A percentile compares a stretch with the other conserved stretches of the same genome.
Conservation (phyloP, 2,888 invertebrate species). For the Caenorhabditis macrosperma region DNA sequence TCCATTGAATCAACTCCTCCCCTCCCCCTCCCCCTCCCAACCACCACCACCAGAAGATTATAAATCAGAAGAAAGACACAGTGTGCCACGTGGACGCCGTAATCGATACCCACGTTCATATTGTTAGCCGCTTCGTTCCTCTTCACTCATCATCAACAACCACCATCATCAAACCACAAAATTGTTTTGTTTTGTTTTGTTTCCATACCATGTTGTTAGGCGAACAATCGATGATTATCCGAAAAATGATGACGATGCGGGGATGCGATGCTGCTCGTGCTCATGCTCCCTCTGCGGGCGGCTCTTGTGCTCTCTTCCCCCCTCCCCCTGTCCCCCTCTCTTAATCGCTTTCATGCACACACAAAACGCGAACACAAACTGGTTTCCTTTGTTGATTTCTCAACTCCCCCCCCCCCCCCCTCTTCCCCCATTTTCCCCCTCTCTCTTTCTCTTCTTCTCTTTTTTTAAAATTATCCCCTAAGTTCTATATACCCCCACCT, state of each 20-base stretch:
- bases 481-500: too few relatives aligned
- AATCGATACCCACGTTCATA: slow-evolving; percentile 58
- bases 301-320: neutral
- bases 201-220: slow-evolving; percentile 45
- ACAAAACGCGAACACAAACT: slow-evolving; percentile 36
- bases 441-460: slow-evolving; percentile 1
- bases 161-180: neutral
- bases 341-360: slow-evolving; percentile 35
- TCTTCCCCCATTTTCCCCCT: slow-evolving; percentile 4
- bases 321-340: neutral
- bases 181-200: slow-evolving; percentile 7
- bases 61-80: slow-evolving; percentile 21
- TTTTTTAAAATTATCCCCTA: too few relatives aligned
- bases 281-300: neutral
- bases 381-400: slow-evolving; percentile 31
- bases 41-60: slow-evolving; percentile 3
- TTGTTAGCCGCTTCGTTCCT: slow-evolving; percentile 37
- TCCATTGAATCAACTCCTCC: too few relatives aligned
- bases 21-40: too few relatives aligned
- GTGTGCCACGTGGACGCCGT: slow-evolving; percentile 29
- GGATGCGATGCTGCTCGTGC: neutral
- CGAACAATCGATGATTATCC: slow-evolving; percentile 19
- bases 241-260: slow-evolving; percentile 3
- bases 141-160: neutral
- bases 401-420: neutral